Evolutionary conservation across 2,113 vertebrate species (phyloP).

Genomic region (Megaceryle torquata): DNA sequence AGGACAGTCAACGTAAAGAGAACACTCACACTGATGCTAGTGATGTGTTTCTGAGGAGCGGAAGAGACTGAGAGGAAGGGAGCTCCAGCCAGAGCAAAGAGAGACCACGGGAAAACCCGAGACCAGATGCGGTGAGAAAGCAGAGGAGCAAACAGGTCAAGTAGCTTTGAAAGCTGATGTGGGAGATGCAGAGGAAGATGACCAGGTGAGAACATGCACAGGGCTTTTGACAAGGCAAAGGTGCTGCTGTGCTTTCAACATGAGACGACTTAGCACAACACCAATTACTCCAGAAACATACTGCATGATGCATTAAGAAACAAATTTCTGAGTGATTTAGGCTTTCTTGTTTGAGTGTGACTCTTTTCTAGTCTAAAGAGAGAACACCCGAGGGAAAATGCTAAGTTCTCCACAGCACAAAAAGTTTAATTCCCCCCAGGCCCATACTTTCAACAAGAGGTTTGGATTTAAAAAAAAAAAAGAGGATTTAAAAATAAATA

Average conservation of each 20-base stretch:
- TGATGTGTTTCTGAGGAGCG: neutral
- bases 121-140: neutral
- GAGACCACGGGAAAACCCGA: neutral
- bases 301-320: neutral
- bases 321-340: neutral
- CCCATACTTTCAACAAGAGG: neutral
- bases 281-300: neutral
- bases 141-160: neutral
- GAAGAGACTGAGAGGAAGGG: neutral
- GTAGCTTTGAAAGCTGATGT: neutral
- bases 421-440: neutral
- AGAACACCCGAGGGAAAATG: neutral
- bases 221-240: neutral
- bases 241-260: neutral
- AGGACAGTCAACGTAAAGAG: too few relatives aligned
- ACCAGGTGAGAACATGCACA: rapidly evolving
- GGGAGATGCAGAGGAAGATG: neutral
- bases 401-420: neutral
- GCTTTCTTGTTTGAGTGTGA: neutral
- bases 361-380: neutral
- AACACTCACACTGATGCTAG: rapidly evolving
- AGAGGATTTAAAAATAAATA: neutral
- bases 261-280: neutral
- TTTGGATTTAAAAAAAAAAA: neutral
- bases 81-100: neutral